Base-by-base conservation (phyloP, 2,797 vertebrate genomes). In the Muraenolepis orangiensis region DNA sequence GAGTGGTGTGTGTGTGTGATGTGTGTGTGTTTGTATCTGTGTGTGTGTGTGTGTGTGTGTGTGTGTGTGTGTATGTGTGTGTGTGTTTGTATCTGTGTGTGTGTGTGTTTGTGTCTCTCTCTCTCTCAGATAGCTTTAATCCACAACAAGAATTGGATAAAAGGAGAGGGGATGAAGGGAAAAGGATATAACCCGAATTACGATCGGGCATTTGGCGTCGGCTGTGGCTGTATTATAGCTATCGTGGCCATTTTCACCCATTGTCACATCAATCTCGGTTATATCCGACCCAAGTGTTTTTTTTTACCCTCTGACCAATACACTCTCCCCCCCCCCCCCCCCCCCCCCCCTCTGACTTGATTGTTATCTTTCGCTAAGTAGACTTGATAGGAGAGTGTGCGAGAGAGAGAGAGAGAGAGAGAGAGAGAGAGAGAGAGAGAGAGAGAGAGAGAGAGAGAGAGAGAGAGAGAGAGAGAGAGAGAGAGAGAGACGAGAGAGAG, bases 181-280 rank as follows among this genome's bases (percentile, higher is more conserved):
- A 79, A 79, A 80, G 87, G 83, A 90, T 90, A 89, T 88, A 89
- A 88, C 82, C 86, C 88, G 16, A 90, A 88, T 91, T 88, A 90
- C 85, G 87, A 85, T 87, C 80, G 86, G 74, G 77, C 80, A 80
- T 90, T 91, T 88, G 81, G 88, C 86, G 0, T 6, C 75, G 77
- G 84, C n/a, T n/a, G n/a, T n/a, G n/a, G n/a, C n/a, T n/a, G n/a
- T n/a, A n/a, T n/a, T n/a, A n/a, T n/a, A n/a, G n/a, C n/a, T n/a
- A n/a, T n/a, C n/a, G n/a, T n/a, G n/a, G 76, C 76, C 85, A 77
- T 87, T 87, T 87, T 87, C 83, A 74, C 75, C 81, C 81, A 75
- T 13, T 64, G 74, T 79, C 72, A 80, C 23, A 73, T 20, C 20
- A 23, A 57, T 7, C 32, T 34, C 32, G 32, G 32, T 34, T 34